These are phyloP conservation scores for Oryzias dopingdopingensis DNA, from an alignment of 2,797 vertebrate genomes.

Conservation along the genomic window DNA sequence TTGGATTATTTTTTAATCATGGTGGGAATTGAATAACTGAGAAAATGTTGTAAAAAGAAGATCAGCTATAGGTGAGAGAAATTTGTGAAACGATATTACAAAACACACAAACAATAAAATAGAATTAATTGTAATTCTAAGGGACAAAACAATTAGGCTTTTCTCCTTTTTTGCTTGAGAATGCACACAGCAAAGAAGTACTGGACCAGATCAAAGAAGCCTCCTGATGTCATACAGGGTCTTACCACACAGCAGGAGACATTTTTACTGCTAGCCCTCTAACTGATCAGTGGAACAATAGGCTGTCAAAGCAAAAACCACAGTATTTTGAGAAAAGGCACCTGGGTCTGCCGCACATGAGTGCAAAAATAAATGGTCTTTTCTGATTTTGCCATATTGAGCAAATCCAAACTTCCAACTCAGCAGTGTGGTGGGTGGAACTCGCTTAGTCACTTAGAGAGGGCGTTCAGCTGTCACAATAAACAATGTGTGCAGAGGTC, in stretches of 20 bases:
- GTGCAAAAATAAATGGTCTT: conserved; percentile 27
- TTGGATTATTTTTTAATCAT: too few species aligned
- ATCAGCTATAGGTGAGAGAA: too few species aligned
- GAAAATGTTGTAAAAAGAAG: too few species aligned
- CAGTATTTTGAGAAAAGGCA: conserved; percentile 11
- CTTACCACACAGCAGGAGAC: conserved; percentile 1
- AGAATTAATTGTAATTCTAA: too few species aligned
- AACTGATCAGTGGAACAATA: conserved; percentile 14
- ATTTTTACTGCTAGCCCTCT: conserved; percentile 14
- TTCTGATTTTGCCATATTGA: conserved; percentile 16
- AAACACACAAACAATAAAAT: too few species aligned
- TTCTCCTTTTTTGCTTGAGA: neutral
- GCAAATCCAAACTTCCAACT: conserved; percentile 8
- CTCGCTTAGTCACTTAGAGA: conserved; percentile 6
- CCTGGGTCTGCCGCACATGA: neutral
- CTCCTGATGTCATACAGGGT: conserved; percentile 15
- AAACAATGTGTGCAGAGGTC: neutral
- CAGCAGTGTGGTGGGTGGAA: conserved; percentile 4
- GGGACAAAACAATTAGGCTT: conserved; percentile 1
- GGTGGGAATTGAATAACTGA: too few species aligned
- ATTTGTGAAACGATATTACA: too few species aligned
- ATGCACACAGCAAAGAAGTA: neutral
- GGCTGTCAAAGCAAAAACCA: conserved; percentile 7
- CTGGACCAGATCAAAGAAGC: conserved; percentile 19
- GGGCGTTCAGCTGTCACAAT: conserved; percentile 9